Conservation (phyloP, 2,888 invertebrate genomes). For the Apotomis turbidana region DNA sequence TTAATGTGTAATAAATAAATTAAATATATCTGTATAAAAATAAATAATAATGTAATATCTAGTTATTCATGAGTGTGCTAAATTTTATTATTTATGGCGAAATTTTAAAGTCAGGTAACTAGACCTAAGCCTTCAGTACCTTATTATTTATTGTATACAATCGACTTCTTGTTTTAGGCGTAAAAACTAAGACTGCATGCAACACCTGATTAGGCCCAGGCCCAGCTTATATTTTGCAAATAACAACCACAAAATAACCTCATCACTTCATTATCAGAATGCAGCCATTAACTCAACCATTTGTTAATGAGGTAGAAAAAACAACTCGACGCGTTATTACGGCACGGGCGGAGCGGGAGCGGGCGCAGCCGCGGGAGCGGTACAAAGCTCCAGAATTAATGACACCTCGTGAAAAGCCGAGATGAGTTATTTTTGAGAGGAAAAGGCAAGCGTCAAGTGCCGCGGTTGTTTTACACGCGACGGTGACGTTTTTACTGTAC, state of each 20-base stretch:
- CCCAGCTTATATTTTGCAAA: background rate
- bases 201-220: too few species aligned
- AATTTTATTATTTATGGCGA: too few species aligned
- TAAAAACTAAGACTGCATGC: too few species aligned
- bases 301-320: slow-evolving; percentile 79
- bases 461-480: slow-evolving; percentile 75
- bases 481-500: slow-evolving; percentile 52
- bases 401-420: slow-evolving; percentile 80
- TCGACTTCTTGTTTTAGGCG: too few species aligned
- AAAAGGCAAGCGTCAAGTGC: slow-evolving; percentile 80
- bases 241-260: slow-evolving; percentile 1
- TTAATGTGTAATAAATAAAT: too few species aligned
- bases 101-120: too few species aligned
- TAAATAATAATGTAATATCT: too few species aligned
- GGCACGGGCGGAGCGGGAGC: slow-evolving; percentile 57
- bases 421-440: slow-evolving; percentile 83
- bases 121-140: too few species aligned
- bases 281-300: slow-evolving; percentile 45
- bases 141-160: too few species aligned
- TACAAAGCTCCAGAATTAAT: slow-evolving; percentile 76
- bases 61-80: too few species aligned
- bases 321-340: slow-evolving; percentile 64
- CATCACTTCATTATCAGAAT: slow-evolving; percentile 25
- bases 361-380: slow-evolving; percentile 52
- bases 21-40: too few species aligned